These are phyloP conservation scores for Drosophila parabipectinata DNA, from an alignment of 1,140 invertebrate species.

Conservation along the genomic window DNA sequence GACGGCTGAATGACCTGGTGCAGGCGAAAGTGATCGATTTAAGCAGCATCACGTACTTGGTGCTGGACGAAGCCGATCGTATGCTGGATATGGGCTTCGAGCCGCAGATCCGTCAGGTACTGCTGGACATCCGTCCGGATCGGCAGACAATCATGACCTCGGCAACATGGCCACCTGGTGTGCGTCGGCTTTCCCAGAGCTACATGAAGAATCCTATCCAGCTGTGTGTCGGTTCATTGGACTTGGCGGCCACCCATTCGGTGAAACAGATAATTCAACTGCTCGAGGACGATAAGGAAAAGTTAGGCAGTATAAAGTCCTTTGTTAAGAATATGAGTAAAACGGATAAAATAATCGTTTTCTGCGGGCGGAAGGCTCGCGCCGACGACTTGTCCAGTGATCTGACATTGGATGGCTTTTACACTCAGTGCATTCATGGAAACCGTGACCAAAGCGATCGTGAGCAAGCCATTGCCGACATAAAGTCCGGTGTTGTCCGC, in stretches of 20 bases:
- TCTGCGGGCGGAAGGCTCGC: no score
- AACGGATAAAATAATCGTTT: no score
- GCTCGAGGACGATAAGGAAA: no score
- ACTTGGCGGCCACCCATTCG: constrained; percentile 92
- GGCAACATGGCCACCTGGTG: constrained; percentile 95
- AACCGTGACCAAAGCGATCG: no score
- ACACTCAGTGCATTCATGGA: no score
- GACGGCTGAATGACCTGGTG: constrained; percentile 93
- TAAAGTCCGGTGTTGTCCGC: no score
- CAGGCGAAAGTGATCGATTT: constrained; percentile 88
- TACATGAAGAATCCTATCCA: constrained; percentile 95
- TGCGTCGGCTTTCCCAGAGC: constrained; percentile 91
- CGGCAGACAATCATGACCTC: constrained; percentile 94
- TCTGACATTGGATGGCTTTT: no score
- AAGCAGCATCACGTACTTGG: constrained; percentile 92
- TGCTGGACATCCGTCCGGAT: constrained; percentile 91
- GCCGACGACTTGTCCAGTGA: no score
- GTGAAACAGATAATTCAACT: constrained; percentile 87
- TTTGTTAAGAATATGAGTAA: no score
- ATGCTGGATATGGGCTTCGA: constrained; percentile 93
- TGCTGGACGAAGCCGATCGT: constrained; percentile 96
- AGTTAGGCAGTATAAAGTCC: no score
- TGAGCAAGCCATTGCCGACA: no score
- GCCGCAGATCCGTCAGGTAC: constrained; percentile 92
- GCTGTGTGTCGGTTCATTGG: constrained; percentile 94